Evolutionary conservation across 2,888 invertebrate genomes (phyloP), one percentile per base, ranked within the genome.

Genomic region (Tillus elongatus): DNA sequence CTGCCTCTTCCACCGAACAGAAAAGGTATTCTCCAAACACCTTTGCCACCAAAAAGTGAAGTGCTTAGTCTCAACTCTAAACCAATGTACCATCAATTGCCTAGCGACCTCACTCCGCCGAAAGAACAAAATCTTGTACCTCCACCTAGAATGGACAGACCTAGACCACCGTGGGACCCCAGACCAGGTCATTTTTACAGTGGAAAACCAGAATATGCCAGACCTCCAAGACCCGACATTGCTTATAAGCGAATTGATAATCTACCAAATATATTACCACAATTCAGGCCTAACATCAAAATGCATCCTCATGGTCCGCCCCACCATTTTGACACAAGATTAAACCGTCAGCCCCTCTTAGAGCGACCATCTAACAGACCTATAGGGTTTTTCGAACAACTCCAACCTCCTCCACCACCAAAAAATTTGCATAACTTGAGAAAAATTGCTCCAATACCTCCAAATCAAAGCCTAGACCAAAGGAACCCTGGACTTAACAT

Each of bases 211-310:
- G 66, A 66, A 49, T 66, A 66, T 41, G 60, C 57, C 2, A 45
- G 64, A 11, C 66, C 66, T 3, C 64, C 64, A 24, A 48, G 64
- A 15, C 45, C 52, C n/a, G 57, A 58, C 30, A 51, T 61, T n/a
- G 56, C 62, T 2, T 65, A 58, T 42, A 66, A 67, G 49, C 50
- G 64, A 15, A 61, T 64, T 13, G 64, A 63, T 45, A 60, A 53
- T 37, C 53, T 77, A 29, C 81, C 81, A 1, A 82, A 82, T 50
- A 81, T 82, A 50, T 56, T 82, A 13, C 82, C 82, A 1, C 81
- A 82, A 51, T 82, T 82, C 49, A 67, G 81, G 16, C 82, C 82
- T 0, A 80, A 79, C 49, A 74, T 75, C 2, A 74, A 76, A 49
- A 61, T 71, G 2, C 49, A 51, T 27, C 54, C 40, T 36, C 51